phyloP scores from a whole-genome alignment of 2,888 invertebrate genomes.

The Epistrophe eligans region DNA sequence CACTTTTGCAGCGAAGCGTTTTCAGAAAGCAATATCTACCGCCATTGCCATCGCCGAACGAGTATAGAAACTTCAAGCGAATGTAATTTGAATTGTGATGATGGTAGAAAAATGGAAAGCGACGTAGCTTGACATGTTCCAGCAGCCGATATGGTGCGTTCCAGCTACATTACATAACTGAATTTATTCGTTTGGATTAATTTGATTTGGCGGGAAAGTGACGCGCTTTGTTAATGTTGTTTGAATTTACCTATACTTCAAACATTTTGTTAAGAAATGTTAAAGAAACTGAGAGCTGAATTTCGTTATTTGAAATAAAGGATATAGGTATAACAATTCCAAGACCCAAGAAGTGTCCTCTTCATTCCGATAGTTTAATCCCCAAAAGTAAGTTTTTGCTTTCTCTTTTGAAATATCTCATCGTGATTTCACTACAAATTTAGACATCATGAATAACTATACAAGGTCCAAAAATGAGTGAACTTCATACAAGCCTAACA shows the following conservation, averaged over 20 bases:
- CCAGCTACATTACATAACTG: slow-evolving; percentile 50
- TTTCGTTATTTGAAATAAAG: neutral
- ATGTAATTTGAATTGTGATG: slow-evolving; percentile 67
- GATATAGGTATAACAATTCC: too few relatives aligned
- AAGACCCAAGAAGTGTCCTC: too few relatives aligned
- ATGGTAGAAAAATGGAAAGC: slow-evolving; percentile 59
- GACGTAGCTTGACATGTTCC: slow-evolving; percentile 55
- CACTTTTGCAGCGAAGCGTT: slow-evolving; percentile 57
- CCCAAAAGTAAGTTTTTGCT: too few relatives aligned
- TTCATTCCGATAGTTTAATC: too few relatives aligned
- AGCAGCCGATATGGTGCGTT: slow-evolving; percentile 34
- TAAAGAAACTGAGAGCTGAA: neutral
- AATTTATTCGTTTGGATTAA: slow-evolving; percentile 40
- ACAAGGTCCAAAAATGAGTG: too few relatives aligned
- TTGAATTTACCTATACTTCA: too few relatives aligned
- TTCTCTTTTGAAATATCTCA: too few relatives aligned
- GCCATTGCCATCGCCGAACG: neutral
- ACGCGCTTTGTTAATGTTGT: slow-evolving; percentile 11
- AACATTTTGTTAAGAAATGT: neutral
- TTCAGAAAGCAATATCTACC: slow-evolving; percentile 13
- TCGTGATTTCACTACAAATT: too few relatives aligned
- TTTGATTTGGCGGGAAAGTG: slow-evolving; percentile 50
- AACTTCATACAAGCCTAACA: too few relatives aligned
- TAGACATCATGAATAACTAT: too few relatives aligned
- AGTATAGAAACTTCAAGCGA: slow-evolving; percentile 51